Percentiles rank a stretch among this genome's conserved stretches.
Conservation (phyloP, 2,113 vertebrate genomes). For the Zapus hudsonius region DNA sequence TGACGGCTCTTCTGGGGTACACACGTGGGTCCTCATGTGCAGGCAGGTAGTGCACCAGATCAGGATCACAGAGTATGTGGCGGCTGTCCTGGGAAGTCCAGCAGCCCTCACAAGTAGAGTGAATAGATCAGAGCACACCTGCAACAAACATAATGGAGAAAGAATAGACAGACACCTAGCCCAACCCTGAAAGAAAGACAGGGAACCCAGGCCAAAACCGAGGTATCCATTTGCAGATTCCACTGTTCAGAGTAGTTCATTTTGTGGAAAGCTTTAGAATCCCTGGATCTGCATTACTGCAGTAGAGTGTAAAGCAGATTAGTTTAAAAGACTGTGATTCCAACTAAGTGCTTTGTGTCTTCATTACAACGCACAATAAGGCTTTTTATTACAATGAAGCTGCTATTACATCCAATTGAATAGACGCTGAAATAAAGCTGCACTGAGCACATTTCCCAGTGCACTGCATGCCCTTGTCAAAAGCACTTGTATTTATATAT, state of each 20-base stretch:
- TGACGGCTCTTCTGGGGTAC: background rate
- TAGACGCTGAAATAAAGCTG: conserved; percentile 49
- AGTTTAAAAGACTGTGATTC: conserved; percentile 75
- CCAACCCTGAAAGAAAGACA: background rate
- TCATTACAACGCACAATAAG: conserved; percentile 78
- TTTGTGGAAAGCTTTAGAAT: conserved; percentile 57
- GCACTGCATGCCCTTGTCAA: background rate
- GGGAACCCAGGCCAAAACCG: background rate
- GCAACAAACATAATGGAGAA: background rate
- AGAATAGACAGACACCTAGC: background rate
- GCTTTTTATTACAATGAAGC: conserved; percentile 66
- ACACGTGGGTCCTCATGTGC: rapidly evolving
- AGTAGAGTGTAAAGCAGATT: conserved; percentile 54
- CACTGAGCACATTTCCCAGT: background rate
- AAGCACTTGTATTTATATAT: background rate
- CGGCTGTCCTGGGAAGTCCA: background rate
- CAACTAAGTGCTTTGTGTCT: conserved; percentile 76
- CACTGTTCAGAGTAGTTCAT: background rate
- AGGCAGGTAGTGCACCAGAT: background rate
- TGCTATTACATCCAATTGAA: conserved; percentile 44
- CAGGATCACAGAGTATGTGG: background rate
- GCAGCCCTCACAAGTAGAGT: conserved; percentile 8
- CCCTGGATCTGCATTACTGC: conserved; percentile 2
- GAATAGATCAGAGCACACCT: background rate
- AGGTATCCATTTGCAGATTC: background rate